Conservation (phyloP, 64 coral and sea anemone species). For the Exaiptasia diaphana region DNA sequence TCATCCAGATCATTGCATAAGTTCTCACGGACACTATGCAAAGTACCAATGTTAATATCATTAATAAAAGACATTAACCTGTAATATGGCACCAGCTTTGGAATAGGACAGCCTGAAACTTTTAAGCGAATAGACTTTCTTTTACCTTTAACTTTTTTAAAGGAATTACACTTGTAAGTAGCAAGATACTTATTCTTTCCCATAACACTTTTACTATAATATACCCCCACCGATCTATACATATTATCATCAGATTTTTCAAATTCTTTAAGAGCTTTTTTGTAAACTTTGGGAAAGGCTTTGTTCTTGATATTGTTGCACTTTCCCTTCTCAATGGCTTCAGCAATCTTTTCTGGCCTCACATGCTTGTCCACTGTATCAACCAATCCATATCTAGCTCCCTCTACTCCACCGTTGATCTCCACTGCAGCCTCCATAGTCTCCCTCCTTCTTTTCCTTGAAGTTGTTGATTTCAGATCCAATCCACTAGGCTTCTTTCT, state of each 20-base stretch:
- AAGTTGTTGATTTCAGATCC: neutral
- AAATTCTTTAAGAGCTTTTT: conserved; percentile 4
- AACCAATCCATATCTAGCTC: neutral
- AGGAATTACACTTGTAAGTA: neutral
- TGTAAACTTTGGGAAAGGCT: conserved; percentile 53
- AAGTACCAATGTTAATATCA: conserved; percentile 68
- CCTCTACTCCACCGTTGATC: conserved; percentile 49
- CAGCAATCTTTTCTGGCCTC: conserved; percentile 17
- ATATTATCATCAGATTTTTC: conserved; percentile 44
- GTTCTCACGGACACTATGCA: conserved; percentile 50
- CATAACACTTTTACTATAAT: conserved; percentile 61
- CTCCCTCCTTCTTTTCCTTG: conserved; percentile 28
- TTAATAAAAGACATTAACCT: conserved; percentile 46
- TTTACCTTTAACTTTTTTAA: neutral
- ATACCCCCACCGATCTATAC: conserved; percentile 9
- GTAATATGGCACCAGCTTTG: conserved; percentile 54
- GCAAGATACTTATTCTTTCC: conserved; percentile 55
- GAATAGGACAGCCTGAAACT: conserved; percentile 37
- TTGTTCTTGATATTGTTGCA: conserved; percentile 35
- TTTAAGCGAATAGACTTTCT: neutral
- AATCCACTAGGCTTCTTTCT: neutral
- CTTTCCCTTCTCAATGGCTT: conserved; percentile 17
- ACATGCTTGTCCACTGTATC: conserved; percentile 36
- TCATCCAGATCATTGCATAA: conserved; percentile 60
- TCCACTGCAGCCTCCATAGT: conserved; percentile 40